Conservation (phyloP, 2,888 invertebrate species). For the Eupithecia abbreviata region DNA sequence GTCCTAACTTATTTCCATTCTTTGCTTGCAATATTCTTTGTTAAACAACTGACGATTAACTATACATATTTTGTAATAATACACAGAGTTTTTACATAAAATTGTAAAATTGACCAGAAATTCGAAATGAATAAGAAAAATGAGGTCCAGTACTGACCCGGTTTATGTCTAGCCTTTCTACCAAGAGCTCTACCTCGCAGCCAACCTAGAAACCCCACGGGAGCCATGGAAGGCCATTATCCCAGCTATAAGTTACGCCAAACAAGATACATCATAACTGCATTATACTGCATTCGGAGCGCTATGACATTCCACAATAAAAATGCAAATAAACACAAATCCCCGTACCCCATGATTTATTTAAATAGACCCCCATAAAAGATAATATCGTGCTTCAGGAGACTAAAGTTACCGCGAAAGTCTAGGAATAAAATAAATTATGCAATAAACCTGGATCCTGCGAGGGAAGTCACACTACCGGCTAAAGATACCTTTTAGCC, state of each 20-base stretch:
- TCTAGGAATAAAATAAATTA: slow-evolving; percentile 48
- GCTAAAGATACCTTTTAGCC: background rate
- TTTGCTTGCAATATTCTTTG: no score
- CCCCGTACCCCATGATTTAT: slow-evolving; percentile 46
- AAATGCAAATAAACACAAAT: slow-evolving; percentile 49
- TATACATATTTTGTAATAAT: background rate
- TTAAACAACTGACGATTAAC: background rate
- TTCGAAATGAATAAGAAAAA: background rate
- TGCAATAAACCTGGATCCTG: slow-evolving; percentile 43
- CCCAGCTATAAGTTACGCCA: slow-evolving; percentile 14
- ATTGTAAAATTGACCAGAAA: background rate
- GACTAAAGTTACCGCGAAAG: slow-evolving; percentile 47
- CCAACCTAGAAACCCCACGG: background rate
- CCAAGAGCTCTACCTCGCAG: background rate
- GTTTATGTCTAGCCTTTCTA: background rate
- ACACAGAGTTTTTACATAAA: background rate
- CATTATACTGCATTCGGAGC: slow-evolving; percentile 32
- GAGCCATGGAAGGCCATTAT: slow-evolving; percentile 7
- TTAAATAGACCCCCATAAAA: slow-evolving; percentile 47
- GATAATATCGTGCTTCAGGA: slow-evolving; percentile 46
- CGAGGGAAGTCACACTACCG: slow-evolving; percentile 14
- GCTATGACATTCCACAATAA: slow-evolving; percentile 43
- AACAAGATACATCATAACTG: slow-evolving; percentile 35
- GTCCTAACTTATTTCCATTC: no score
- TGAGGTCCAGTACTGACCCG: background rate